Percentiles rank a stretch among this genome's conserved stretches.
These are phyloP conservation scores for Pundamilia nyererei DNA, from an alignment of 2,113 vertebrate genomes.

Conservation along the genomic window DNA sequence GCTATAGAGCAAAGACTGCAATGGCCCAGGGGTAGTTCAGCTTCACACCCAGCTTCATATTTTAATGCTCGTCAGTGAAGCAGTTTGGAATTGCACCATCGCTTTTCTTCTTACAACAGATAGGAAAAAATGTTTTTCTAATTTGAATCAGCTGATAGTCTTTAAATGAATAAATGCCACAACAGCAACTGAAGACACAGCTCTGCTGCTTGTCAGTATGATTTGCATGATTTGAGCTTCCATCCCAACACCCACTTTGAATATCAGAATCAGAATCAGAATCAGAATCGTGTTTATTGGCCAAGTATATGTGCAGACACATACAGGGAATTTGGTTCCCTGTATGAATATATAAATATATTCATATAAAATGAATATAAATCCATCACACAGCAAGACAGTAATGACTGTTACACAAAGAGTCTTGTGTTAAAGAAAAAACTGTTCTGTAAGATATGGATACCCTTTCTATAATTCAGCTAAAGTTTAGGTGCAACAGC, in stretches of 20 bases:
- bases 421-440: background rate
- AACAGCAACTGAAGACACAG: background rate
- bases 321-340: no score
- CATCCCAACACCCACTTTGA: background rate
- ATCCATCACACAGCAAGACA: background rate
- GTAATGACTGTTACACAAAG: background rate
- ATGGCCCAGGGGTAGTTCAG: background rate
- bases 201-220: background rate
- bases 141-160: background rate
- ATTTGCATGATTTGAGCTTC: background rate
- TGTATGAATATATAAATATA: no score
- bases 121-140: background rate
- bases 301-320: no score
- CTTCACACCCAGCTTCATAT: background rate
- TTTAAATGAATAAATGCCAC: background rate
- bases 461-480: fast-evolving
- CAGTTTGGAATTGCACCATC: background rate
- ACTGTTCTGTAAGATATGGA: background rate
- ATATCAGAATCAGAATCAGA: no score
- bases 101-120: background rate
- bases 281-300: no score
- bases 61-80: background rate
- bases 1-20: conserved; percentile 6
- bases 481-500: background rate
- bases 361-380: background rate